These are phyloP conservation scores for Pilophorus perplexus DNA, from an alignment of 2,888 invertebrate species.

Conservation along the genomic window DNA sequence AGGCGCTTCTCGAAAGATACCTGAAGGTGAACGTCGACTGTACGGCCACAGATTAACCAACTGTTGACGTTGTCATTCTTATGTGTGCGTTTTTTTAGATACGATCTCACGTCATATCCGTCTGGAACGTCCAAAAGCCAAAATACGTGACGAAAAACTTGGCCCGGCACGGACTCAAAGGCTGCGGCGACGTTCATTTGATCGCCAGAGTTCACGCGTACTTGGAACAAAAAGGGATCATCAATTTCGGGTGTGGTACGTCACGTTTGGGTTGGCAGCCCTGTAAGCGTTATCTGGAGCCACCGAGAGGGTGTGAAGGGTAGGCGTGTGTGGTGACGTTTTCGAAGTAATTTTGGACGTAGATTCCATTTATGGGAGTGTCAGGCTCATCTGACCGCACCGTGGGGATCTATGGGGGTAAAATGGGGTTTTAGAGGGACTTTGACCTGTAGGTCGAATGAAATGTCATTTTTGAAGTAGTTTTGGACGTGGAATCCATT, in stretches of 20 bases:
- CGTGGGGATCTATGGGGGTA: too few relatives aligned
- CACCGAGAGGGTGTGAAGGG: too few relatives aligned
- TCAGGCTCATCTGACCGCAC: too few relatives aligned
- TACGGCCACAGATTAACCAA: background rate
- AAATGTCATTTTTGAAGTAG: too few relatives aligned
- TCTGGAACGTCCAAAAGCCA: slow-evolving; percentile 58
- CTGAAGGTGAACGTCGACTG: slow-evolving; percentile 3
- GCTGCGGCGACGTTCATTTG: slow-evolving; percentile 63
- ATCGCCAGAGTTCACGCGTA: slow-evolving; percentile 61
- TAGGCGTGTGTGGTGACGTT: too few relatives aligned
- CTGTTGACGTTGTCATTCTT: background rate
- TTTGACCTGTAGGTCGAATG: too few relatives aligned
- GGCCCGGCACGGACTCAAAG: slow-evolving; percentile 58
- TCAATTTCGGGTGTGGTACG: slow-evolving; percentile 62
- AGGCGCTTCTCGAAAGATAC: slow-evolving; percentile 14
- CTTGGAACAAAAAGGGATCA: slow-evolving; percentile 62
- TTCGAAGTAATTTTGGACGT: too few relatives aligned
- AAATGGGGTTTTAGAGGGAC: too few relatives aligned
- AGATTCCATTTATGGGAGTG: too few relatives aligned
- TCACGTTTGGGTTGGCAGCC: background rate
- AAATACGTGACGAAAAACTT: slow-evolving; percentile 61
- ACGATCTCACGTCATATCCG: slow-evolving; percentile 59
- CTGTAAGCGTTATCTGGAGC: too few relatives aligned
- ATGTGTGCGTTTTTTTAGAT: slow-evolving; percentile 52
- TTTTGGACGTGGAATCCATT: too few relatives aligned